Percentiles rank a stretch among this genome's conserved stretches.
Conservation (phyloP, 2,113 vertebrate species). For the Sitta europaea region DNA sequence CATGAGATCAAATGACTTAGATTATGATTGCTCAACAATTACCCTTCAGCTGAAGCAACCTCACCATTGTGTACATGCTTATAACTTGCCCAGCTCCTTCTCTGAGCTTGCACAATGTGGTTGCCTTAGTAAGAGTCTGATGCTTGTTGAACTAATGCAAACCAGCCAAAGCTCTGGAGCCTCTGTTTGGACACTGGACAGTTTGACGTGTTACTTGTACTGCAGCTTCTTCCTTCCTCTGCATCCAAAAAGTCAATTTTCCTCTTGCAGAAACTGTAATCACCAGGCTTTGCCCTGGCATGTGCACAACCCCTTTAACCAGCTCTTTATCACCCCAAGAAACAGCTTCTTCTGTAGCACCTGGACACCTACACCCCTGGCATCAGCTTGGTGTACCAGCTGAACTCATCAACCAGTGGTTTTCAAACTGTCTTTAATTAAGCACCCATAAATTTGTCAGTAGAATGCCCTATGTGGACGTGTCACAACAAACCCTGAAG, state of each 20-base stretch:
- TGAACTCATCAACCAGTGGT: neutral
- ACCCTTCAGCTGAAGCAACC: conserved; percentile 21
- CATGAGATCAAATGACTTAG: neutral
- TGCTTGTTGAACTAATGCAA: neutral
- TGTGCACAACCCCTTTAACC: neutral
- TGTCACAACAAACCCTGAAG: neutral
- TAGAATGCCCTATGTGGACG: neutral
- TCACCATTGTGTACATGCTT: neutral
- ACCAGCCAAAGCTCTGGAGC: neutral
- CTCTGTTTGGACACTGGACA: neutral
- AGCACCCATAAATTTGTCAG: neutral
- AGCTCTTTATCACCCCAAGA: neutral
- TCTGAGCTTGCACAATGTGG: neutral
- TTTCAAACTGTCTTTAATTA: neutral
- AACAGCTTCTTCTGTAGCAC: neutral
- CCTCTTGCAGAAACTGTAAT: neutral
- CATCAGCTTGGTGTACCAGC: neutral
- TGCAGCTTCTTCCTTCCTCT: neutral
- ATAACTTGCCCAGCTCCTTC: neutral
- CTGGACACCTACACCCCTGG: neutral
- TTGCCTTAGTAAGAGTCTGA: neutral
- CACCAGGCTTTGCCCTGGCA: neutral
- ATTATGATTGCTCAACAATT: conserved; percentile 19
- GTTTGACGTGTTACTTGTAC: neutral
- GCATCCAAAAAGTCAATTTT: neutral